Conservation (phyloP, 2,797 vertebrate species). For the Peromyscus nudipes region DNA sequence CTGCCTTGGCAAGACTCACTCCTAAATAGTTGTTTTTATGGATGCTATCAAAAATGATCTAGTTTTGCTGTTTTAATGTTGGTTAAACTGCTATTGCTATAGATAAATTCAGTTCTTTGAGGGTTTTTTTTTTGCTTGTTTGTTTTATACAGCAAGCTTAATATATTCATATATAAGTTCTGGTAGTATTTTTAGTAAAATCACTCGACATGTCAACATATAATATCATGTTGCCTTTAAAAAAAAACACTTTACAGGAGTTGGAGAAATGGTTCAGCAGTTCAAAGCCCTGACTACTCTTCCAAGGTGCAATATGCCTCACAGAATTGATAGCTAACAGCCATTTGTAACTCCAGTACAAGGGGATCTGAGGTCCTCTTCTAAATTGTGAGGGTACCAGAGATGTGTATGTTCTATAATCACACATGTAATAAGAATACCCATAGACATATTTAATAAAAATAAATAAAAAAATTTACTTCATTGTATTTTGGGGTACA, state of each 20-base stretch:
- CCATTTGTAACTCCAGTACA: neutral
- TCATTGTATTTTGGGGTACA: neutral
- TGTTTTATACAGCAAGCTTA: neutral
- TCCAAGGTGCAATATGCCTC: neutral
- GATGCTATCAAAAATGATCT: neutral
- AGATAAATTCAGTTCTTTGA: neutral
- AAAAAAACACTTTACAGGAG: neutral
- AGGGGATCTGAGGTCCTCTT: neutral
- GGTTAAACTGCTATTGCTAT: neutral
- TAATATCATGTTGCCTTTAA: neutral
- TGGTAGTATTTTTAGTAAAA: neutral
- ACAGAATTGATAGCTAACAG: neutral
- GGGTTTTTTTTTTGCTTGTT: neutral
- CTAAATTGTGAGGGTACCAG: neutral
- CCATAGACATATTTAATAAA: neutral
- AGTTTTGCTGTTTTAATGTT: neutral
- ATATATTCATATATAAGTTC: neutral
- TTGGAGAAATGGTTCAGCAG: neutral
- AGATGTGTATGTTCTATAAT: too few relatives aligned
- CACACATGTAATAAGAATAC: too few relatives aligned
- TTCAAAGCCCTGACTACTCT: neutral
- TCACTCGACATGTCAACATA: neutral
- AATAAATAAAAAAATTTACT: neutral
- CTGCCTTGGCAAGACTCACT: neutral
- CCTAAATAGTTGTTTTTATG: neutral